Evolutionary conservation across 2,113 vertebrate genomes (phyloP).

Genomic region (Aptenodytes forsteri): DNA sequence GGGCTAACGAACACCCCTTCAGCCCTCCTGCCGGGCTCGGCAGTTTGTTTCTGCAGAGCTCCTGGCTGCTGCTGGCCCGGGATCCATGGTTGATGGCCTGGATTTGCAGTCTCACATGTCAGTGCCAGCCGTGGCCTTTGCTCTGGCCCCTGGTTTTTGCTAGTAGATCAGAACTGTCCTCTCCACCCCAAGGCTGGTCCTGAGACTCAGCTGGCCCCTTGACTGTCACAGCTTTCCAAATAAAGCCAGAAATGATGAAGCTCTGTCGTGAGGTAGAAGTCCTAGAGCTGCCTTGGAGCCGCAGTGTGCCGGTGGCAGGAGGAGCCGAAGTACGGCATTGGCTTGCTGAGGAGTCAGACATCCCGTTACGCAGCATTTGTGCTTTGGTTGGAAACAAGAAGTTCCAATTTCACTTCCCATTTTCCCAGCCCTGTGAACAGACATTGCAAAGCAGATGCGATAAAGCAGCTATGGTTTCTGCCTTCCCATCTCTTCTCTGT

Average conservation of each 20-base stretch:
- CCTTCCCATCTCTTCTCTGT: neutral
- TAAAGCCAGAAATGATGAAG: neutral
- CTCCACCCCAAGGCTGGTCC: neutral
- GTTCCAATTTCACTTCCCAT: neutral
- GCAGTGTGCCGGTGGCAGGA: fast-evolving
- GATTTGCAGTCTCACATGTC: neutral
- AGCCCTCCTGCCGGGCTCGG: too few relatives aligned
- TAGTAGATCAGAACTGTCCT: neutral
- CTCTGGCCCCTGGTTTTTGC: neutral
- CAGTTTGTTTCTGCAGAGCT: neutral
- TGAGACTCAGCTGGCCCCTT: fast-evolving
- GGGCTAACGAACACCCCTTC: neutral
- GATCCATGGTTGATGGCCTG: fast-evolving
- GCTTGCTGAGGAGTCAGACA: fast-evolving
- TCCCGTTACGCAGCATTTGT: fast-evolving
- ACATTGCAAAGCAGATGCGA: neutral
- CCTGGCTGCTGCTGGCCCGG: neutral
- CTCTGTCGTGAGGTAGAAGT: neutral
- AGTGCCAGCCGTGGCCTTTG: neutral
- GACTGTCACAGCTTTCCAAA: neutral
- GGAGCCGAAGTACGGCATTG: fast-evolving
- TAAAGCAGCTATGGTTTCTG: neutral
- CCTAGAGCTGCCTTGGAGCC: neutral
- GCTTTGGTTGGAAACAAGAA: neutral
- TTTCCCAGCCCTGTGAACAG: neutral